These are phyloP conservation scores for Neodiprion pinetum DNA, from an alignment of 1,140 invertebrate genomes.

Conservation along the genomic window DNA sequence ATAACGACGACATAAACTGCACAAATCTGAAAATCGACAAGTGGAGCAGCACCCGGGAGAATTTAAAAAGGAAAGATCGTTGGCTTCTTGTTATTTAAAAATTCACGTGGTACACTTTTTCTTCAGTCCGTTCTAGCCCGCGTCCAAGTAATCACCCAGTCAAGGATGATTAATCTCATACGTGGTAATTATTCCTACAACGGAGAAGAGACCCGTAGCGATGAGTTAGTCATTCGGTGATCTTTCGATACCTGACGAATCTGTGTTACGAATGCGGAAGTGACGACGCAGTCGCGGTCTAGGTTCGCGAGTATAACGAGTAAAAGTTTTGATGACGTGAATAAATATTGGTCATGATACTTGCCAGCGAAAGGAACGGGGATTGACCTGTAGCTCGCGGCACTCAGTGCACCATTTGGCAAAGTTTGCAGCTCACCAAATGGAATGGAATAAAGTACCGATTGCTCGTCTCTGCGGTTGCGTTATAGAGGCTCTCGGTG, in stretches of 20 bases:
- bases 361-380: slow-evolving; percentile 24
- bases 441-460: slow-evolving; percentile 30
- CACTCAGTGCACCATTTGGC: slow-evolving; percentile 37
- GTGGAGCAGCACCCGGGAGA: neutral
- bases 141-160: neutral
- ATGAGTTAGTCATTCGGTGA: slow-evolving; percentile 2
- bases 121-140: neutral
- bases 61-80: neutral
- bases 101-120: neutral
- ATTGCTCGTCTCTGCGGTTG: slow-evolving; percentile 29
- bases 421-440: slow-evolving; percentile 31
- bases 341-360: slow-evolving; percentile 29
- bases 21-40: neutral
- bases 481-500: slow-evolving; percentile 30
- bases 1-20: neutral
- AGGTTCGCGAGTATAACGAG: slow-evolving; percentile 16
- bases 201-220: neutral
- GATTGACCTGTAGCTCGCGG: slow-evolving; percentile 15
- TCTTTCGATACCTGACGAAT: slow-evolving; percentile 24
- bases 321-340: slow-evolving; percentile 19
- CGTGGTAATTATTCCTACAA: neutral
- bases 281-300: slow-evolving; percentile 20
- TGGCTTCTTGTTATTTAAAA: neutral
- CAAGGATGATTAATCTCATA: neutral
- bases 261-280: slow-evolving; percentile 34